Evolutionary conservation across 1,140 invertebrate genomes (phyloP), one percentile per base, ranked within the genome.

Genomic region (Lepidostoma basale): DNA sequence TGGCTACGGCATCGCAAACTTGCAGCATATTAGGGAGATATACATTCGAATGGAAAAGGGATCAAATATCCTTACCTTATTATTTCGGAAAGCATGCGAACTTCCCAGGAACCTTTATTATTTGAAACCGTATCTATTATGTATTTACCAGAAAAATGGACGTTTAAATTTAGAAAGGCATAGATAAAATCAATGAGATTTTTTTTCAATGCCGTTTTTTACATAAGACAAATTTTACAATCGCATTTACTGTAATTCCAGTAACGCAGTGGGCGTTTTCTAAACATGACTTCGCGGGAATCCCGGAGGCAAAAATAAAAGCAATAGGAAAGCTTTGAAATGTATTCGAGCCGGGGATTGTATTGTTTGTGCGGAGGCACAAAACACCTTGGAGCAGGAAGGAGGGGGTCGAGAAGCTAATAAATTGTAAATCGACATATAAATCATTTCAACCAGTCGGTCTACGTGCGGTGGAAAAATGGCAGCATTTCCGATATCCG

Each of bases 401-500:
- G 47, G 54, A n/a, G 47, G 6, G 45, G 25, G 33, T 16, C 62
- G 40, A 49, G 59, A 20, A 62, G 49, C 64, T 58, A 58, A 66
- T 66, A 66, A 66, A 66, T 66, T 66, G 52, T 58, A 58, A 58
- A 66, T 66, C 64, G 64, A 22, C 52, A 26, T 44, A 44, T 66
- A 58, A 66, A 66, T 66, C 64, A 66, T 66, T 66, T 36, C 39
- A 66, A 45, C 45, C 45, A 65, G 47, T 36, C 45, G 42, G 45
- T 49, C 62, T 42, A 44, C 18, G 59, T 23, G 36, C n/a, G n/a
- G 45, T 52, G 39, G 47, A 68, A 68, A 63, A 68, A 68, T 62
- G 36, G 47, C 23, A 47, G 67, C 44, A 44, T 54, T 54, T 68
- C 67, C 67, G 67, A 63, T 44, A 54, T 68, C 67, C 67, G 67